Evolutionary conservation across 2,888 invertebrate species (phyloP).

Genomic region (Capitulum mitella): DNA sequence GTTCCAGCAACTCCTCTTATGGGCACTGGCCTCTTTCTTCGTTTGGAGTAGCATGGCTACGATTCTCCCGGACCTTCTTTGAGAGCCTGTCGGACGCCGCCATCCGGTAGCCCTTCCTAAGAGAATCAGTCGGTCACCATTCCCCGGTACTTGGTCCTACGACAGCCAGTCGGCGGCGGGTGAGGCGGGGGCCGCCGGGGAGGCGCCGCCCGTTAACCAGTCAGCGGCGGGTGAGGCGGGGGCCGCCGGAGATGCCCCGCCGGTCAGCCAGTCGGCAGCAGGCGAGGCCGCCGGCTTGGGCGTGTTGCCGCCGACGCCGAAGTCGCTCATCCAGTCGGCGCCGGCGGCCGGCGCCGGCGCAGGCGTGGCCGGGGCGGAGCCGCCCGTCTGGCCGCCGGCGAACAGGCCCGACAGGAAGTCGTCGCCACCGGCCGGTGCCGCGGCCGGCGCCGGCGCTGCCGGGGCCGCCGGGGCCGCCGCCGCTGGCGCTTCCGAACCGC

Average conservation of each 20-base stretch:
- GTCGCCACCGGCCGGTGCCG: not conserved
- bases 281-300: not conserved
- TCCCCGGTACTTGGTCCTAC: too few relatives aligned
- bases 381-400: not conserved
- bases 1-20: too few relatives aligned
- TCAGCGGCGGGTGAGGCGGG: not conserved
- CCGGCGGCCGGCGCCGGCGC: not conserved
- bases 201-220: not conserved
- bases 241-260: not conserved
- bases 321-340: not conserved
- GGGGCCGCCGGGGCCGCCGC: not conserved
- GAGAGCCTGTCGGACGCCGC: too few relatives aligned
- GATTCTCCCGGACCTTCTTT: too few relatives aligned
- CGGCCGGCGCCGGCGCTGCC: not conserved
- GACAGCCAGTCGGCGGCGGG: not conserved
- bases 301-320: not conserved
- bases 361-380: not conserved
- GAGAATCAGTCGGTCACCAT: too few relatives aligned
- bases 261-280: conserved; percentile 3
- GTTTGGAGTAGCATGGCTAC: too few relatives aligned
- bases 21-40: too few relatives aligned
- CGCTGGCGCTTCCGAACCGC: not conserved
- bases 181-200: not conserved
- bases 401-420: conserved; percentile 4
- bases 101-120: too few relatives aligned